Percentiles rank a stretch among this genome's conserved stretches.
Evolutionary conservation across 35 echinoderm and acorn worm species (phyloP).

Genomic region (Chiridota heheva): DNA sequence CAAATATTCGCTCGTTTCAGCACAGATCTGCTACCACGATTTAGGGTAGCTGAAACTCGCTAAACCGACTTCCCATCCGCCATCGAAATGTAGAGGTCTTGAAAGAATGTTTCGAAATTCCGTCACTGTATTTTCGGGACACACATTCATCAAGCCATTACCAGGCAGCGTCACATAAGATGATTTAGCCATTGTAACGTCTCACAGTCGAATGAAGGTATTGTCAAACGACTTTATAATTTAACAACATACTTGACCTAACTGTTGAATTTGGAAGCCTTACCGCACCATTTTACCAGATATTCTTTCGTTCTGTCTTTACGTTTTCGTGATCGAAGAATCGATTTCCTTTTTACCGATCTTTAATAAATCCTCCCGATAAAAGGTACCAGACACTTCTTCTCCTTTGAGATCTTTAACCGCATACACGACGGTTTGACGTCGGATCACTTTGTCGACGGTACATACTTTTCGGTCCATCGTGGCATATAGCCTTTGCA

Average conservation of each 20-base stretch:
- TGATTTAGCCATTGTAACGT: no score
- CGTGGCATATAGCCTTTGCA: constrained; percentile 58
- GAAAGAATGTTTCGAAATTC: no score
- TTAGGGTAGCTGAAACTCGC: no score
- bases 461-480: constrained; percentile 73
- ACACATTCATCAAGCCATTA: no score
- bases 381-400: constrained; percentile 22
- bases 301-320: background rate
- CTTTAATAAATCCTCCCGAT: constrained; percentile 27
- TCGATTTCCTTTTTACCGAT: background rate
- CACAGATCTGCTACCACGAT: no score
- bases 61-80: no score
- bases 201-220: no score
- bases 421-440: constrained; percentile 35
- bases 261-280: background rate
- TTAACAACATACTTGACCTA: background rate
- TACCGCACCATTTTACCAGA: background rate
- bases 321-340: constrained; percentile 3
- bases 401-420: constrained; percentile 28
- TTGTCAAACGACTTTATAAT: no score
- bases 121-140: no score
- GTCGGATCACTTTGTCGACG: background rate
- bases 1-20: no score
- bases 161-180: no score
- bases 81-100: no score